These are phyloP conservation scores for Muscidifurax raptorellus DNA, from an alignment of 1,140 invertebrate genomes.

Conservation along the genomic window DNA sequence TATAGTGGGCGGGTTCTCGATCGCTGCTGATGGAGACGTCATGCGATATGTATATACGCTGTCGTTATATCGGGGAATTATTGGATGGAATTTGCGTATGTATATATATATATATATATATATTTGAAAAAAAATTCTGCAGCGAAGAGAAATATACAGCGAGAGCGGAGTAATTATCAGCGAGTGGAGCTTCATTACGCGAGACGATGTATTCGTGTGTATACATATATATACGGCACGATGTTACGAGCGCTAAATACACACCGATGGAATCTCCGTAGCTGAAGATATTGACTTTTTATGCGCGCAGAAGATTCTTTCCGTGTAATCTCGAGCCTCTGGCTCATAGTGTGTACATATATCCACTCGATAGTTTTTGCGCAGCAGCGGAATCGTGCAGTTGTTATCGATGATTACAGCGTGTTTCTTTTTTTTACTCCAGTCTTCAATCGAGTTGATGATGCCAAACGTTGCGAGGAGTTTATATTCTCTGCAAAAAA, in stretches of 20 bases:
- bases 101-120: too few relatives aligned
- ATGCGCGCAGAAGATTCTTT: background rate
- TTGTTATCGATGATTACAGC: slow-evolving; percentile 9
- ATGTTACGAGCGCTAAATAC: background rate
- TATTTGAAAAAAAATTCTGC: too few relatives aligned
- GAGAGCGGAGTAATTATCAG: slow-evolving; percentile 9
- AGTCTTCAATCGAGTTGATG: background rate
- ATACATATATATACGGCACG: background rate
- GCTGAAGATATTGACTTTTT: slow-evolving; percentile 5
- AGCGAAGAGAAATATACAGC: too few relatives aligned
- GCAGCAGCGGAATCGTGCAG: background rate
- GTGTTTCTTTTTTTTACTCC: background rate
- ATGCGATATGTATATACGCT: background rate
- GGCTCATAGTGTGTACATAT: background rate
- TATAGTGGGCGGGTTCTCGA: background rate
- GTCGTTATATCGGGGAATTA: background rate
- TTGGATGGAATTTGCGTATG: background rate
- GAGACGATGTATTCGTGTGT: background rate
- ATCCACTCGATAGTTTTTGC: background rate
- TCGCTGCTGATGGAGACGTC: slow-evolving; percentile 2
- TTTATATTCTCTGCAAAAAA: background rate
- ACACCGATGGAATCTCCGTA: background rate
- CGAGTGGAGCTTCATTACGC: background rate
- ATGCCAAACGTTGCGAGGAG: background rate
- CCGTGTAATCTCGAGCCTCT: background rate